phyloP scores from a whole-genome alignment of 2,797 vertebrate species.

The Thunnus albacares region DNA sequence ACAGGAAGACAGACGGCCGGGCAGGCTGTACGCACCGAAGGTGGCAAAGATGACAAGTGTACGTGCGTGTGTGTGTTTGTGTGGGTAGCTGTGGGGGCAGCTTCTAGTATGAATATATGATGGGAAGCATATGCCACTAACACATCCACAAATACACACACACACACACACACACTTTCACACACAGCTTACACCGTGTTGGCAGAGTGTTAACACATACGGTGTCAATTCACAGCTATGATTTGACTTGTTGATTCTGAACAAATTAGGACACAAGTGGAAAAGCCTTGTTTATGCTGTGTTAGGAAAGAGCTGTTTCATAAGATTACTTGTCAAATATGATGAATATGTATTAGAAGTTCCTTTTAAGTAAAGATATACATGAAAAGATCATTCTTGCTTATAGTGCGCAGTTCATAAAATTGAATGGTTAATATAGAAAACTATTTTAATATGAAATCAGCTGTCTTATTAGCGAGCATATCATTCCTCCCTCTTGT shows the following conservation, averaged over 20 bases:
- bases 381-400: not conserved
- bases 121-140: conserved; percentile 79
- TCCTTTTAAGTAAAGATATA: not conserved
- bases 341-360: not conserved
- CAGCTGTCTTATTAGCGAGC: conserved; percentile 52
- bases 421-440: not conserved
- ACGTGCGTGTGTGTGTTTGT: conserved; percentile 53
- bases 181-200: conserved; percentile 42
- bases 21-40: conserved; percentile 58
- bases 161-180: conserved; percentile 22
- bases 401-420: not conserved
- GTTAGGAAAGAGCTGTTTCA: conserved; percentile 15
- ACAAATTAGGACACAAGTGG: conserved; percentile 53
- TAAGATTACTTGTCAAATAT: not conserved
- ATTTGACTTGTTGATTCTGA: conserved; percentile 49
- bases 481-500: conserved; percentile 60
- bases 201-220: conserved; percentile 67
- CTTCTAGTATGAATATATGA: conserved; percentile 71
- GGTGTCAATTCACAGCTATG: conserved; percentile 60
- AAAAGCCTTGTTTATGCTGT: conserved; percentile 51
- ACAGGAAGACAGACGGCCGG: conserved; percentile 44
- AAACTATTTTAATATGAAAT: conserved; percentile 47
- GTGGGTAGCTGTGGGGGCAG: conserved; percentile 56
- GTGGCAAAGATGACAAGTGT: conserved; percentile 81
- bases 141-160: conserved; percentile 44